Evolutionary conservation across 1,140 invertebrate genomes (phyloP).

Genomic region (Popillia japonica): DNA sequence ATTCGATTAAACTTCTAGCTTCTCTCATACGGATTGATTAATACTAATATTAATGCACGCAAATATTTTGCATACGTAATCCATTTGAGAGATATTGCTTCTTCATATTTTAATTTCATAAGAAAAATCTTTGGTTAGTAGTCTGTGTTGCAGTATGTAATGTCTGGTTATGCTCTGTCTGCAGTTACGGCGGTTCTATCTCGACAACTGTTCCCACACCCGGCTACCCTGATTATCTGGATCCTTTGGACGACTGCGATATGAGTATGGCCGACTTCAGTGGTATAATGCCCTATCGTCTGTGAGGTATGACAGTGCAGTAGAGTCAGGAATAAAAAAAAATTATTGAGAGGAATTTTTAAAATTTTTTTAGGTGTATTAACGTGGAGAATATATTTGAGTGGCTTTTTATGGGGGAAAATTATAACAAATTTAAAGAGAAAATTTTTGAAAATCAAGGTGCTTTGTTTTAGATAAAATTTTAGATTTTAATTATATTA

Average conservation of each 20-base stretch:
- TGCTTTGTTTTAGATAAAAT: too few species aligned
- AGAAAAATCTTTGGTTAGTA: conserved; percentile 48
- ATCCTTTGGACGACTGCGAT: conserved; percentile 60
- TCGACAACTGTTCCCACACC: conserved; percentile 54
- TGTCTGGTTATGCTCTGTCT: conserved; percentile 63
- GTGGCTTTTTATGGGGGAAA: too few species aligned
- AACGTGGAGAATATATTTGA: too few species aligned
- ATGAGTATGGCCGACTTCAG: conserved; percentile 55
- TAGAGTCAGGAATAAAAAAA: conserved; percentile 23
- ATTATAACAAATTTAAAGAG: too few species aligned
- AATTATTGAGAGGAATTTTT: neutral
- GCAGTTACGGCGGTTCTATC: conserved; percentile 57
- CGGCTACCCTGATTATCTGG: conserved; percentile 62
- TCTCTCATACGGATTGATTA: neutral
- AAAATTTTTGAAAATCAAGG: too few species aligned
- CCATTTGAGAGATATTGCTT: conserved; percentile 9
- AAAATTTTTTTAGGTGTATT: too few species aligned
- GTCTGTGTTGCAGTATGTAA: conserved; percentile 62
- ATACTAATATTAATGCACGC: neutral
- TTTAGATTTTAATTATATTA: neutral
- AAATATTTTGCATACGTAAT: neutral
- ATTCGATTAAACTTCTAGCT: neutral
- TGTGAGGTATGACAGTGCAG: conserved; percentile 38
- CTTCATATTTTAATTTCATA: conserved; percentile 39
- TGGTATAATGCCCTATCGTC: conserved; percentile 54